Base-by-base conservation (phyloP, 2,113 vertebrate species). In the Lasiurus cinereus region DNA sequence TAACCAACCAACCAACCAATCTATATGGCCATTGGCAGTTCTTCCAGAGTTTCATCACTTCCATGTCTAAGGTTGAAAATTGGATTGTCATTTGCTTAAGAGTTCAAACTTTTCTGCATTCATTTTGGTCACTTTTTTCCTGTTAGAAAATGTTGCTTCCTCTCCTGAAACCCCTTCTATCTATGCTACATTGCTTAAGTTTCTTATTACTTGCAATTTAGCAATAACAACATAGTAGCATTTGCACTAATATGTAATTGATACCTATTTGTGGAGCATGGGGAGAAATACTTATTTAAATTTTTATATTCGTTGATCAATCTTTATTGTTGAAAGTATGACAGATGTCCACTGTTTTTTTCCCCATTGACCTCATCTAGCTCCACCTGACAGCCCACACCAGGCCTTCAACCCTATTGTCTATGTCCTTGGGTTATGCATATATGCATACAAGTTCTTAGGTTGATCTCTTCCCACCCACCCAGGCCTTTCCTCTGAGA, bases 151-250 rank as follows among this genome's bases (percentile, higher is more conserved):
- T n/a, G 14, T 3, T 52, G 27, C 5, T 56, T 84, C 9, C 24
- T 82, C 6, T 64, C n/a, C 39, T 94, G 9, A 8, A 88, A 80
- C 84, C 22, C 18, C 12, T 84, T 92, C 27, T 83, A 90, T 84
- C 22, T 70, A 21, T 66, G 24, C 13, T 84, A 50, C 54, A 36
- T 43, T 90, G 78, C 9, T 77, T 33, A 73, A 27, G 88, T 91
- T 85, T 94, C 59, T 48, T 85, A 88, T 74, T 95, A 70, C 31
- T 91, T 74, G 56, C 27, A 36, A 22, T 83, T 89, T 70, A 82
- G 31, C 52, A 96, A 48, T 88, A 88, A 91, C n/a, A n/a, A 93
- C 88, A 91, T 83, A 69, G 78, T 82, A 7, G 8, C 36, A 89
- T 88, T 54, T 88, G 7, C 15, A 79, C 13, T 73, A 73, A 48